Evolutionary conservation across 1,140 invertebrate genomes (phyloP), one percentile per base, ranked within the genome.

Genomic region (Penaeus vannamei): DNA sequence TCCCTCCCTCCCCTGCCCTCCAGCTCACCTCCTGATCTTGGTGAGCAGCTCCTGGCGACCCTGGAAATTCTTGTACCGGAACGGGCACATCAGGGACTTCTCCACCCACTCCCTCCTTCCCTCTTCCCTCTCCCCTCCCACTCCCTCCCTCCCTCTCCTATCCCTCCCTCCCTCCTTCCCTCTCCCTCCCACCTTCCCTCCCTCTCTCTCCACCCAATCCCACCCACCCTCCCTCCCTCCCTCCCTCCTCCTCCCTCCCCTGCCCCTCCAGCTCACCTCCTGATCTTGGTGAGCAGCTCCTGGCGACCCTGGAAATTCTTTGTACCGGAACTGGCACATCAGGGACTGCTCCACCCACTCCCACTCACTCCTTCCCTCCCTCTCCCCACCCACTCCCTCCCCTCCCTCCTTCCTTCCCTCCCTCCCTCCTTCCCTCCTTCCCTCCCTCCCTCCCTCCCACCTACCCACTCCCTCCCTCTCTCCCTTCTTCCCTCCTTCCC

Each of bases 261-360:
- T 10, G 3, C 42, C 10, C 42, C 10, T 42, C 23, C 32, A 2
- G 10, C 87, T 72, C 46, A 91, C 90, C 92, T 92, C 85, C 93
- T 93, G 42, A 94, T 92, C 53, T 91, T 81, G 7, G 92, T 91
- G 17, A 94, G 90, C 17, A 92, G 83, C 23, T 92, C 92, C 80
- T 93, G 92, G 42, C 92, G 89, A 2, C 93, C 93, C 29, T 93
- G 91, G 85, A 94, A 94, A 72, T 90, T 89, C 64, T 10, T 91
- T 86, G n/a, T 92, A 92, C 46, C 93, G 92, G 77, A 61, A 91
- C 32, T 93, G 92, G 89, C 93, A 4, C 36, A 42, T 42, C 4
- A 42, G 4, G 36, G 36, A 8, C 8, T 17, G 12, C 53, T 53
- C 14, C 53, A 8, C 8, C 2, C 10, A 14, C 53, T 53, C 53